Base-by-base conservation (phyloP, 1,140 invertebrate species). In the Pristionchus pacificus region DNA sequence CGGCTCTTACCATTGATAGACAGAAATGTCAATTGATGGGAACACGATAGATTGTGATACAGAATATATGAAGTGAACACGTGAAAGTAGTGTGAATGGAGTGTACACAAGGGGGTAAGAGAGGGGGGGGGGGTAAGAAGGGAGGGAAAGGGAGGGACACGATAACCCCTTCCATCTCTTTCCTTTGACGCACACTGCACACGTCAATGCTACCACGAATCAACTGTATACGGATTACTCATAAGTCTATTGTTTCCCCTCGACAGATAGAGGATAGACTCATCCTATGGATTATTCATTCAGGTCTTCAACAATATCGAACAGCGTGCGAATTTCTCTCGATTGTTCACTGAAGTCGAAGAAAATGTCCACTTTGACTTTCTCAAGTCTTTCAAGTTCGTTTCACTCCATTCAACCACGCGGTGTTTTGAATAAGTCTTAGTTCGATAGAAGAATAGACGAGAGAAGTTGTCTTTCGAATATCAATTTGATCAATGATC, bases 321-420 rank as follows among this genome's bases (percentile, higher is more conserved):
- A 59, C 65, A 79, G 30, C 80, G 80, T 55, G 59, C 65, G 28
- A 82, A 82, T 55, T 82, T 82, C 70, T 63, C 78, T 0, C 58
- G 78, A 25, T 60, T 82, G 33, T 82, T 82, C 72, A 68, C 64
- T 28, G 78, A 82, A 72, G 78, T 82, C 57, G 72, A 77, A 28
- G 38, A 75, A 10, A 62, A 75, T 32, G 71, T 78, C 25, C 81
- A 78, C 32, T 84, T 81, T 65, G 81, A 82, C 65, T 82, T 78
- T 68, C 65, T 82, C 28, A 81, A 80, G 60, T 64, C 77, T 49
- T 49, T 49, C 38, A 49, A 49, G 38, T 49, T 10, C 19, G 38
- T 49, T 49, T 49, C 38, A 49, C 38, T 6, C n/a, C n/a, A n/a
- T n/a, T n/a, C n/a, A n/a, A n/a, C n/a, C n/a, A n/a, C n/a, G n/a